Conservation (phyloP, 2,888 invertebrate species). For the Gonocerus acuteangulatus region DNA sequence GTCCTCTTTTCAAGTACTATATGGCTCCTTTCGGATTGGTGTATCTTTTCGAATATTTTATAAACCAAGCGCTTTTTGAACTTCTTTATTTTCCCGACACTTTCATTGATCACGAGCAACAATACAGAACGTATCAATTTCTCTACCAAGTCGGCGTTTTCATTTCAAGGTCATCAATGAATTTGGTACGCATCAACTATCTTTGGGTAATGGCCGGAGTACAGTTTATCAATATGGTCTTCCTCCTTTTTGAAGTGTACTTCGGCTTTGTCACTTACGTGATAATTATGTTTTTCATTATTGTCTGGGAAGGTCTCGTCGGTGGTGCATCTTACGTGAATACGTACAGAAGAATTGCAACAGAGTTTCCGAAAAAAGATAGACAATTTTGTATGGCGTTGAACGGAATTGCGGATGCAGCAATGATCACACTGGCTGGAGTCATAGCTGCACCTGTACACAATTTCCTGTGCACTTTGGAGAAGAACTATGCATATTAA, state of each 20-base stretch:
- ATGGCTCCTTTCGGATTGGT: slow-evolving; percentile 70
- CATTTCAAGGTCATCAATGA: slow-evolving; percentile 72
- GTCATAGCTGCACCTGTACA: slow-evolving; percentile 66
- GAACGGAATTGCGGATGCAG: slow-evolving; percentile 64
- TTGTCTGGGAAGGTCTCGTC: slow-evolving; percentile 65
- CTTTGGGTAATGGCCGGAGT: slow-evolving; percentile 61
- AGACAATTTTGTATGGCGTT: slow-evolving; percentile 64
- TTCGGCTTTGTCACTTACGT: slow-evolving; percentile 58
- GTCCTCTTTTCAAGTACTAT: slow-evolving; percentile 43
- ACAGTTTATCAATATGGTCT: slow-evolving; percentile 55
- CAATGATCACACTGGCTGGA: slow-evolving; percentile 70
- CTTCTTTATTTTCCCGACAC: slow-evolving; percentile 59
- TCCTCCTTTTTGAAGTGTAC: slow-evolving; percentile 57
- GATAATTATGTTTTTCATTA: slow-evolving; percentile 56
- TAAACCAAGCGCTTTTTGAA: slow-evolving; percentile 78
- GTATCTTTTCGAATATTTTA: slow-evolving; percentile 78
- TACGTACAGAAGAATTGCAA: slow-evolving; percentile 66
- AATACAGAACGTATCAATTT: slow-evolving; percentile 75
- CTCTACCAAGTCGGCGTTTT: slow-evolving; percentile 78
- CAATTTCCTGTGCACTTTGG: slow-evolving; percentile 55
- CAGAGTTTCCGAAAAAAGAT: slow-evolving; percentile 47
- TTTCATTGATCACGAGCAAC: slow-evolving; percentile 50
- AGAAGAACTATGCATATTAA: not conserved
- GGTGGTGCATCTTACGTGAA: slow-evolving; percentile 76
- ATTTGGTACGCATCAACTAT: slow-evolving; percentile 55